Evolutionary conservation across 2,113 vertebrate species (phyloP).

Genomic region (Arvicanthis niloticus): DNA sequence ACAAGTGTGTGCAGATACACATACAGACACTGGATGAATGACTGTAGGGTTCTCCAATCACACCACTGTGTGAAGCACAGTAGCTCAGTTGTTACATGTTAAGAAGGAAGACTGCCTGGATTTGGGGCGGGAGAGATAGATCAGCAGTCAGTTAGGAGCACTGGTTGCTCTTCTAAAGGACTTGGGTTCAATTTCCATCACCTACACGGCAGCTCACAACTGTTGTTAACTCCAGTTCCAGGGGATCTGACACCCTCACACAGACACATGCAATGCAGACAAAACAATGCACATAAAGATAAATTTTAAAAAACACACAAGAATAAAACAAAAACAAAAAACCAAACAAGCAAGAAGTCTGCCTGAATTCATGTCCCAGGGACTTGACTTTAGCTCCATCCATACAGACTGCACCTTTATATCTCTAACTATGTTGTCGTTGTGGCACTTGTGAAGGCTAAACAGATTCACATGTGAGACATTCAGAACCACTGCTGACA

Average conservation of each 20-base stretch:
- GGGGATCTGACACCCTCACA: not conserved
- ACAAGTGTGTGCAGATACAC: not conserved
- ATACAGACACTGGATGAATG: conserved; percentile 35
- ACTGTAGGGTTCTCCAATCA: conserved; percentile 41
- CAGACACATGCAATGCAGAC: not conserved
- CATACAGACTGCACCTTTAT: not conserved
- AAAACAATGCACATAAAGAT: not conserved
- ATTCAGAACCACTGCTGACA: conserved; percentile 27
- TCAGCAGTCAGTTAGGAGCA: not conserved
- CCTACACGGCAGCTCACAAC: not conserved
- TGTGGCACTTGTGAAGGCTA: conserved; percentile 6
- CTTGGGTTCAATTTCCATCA: not conserved
- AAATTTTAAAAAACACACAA: not conserved
- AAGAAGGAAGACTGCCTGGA: conserved; percentile 22
- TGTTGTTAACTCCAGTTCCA: not conserved
- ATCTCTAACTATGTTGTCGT: not conserved
- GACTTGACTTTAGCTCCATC: not conserved
- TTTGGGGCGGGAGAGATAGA: not conserved
- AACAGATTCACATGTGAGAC: conserved; percentile 34
- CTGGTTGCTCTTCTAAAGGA: not conserved
- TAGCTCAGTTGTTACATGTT: conserved; percentile 7
- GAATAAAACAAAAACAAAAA: not conserved
- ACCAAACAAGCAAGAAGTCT: not conserved
- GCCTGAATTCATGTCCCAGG: not conserved
- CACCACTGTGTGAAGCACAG: not conserved